Evolutionary conservation across 1,140 invertebrate species (phyloP), one percentile per base, ranked within the genome.

Genomic region (Pristionchus pacificus): DNA sequence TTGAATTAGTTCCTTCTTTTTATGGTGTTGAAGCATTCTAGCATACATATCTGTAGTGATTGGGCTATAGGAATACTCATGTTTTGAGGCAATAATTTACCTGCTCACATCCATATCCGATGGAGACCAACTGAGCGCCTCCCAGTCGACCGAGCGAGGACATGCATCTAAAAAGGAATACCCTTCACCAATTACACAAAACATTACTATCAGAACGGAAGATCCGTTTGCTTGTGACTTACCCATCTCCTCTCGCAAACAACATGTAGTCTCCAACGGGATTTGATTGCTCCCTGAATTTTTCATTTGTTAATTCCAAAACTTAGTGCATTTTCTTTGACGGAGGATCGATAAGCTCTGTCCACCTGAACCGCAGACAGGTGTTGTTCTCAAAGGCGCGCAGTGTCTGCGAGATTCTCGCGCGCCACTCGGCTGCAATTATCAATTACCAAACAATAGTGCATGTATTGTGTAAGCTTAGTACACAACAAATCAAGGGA

Each of bases 41-140:
- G n/a, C n/a, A n/a, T n/a, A n/a, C n/a, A n/a, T n/a, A n/a, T n/a
- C n/a, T n/a, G n/a, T n/a, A n/a, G n/a, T n/a, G n/a, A n/a, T n/a
- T n/a, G n/a, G n/a, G n/a, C n/a, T n/a, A n/a, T n/a, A n/a, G n/a
- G n/a, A n/a, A n/a, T n/a, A n/a, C n/a, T n/a, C n/a, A n/a, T n/a
- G n/a, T n/a, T n/a, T n/a, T n/a, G n/a, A n/a, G n/a, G n/a, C n/a
- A n/a, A n/a, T n/a, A n/a, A n/a, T n/a, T n/a, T n/a, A 81, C 78
- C 27, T 78, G 71, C 65, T 82, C 80, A 70, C 80, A 82, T 64
- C 80, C 80, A 68, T 81, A 83, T 25, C 80, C 80, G 59, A 82
- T 82, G 0, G 80, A 82, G 25, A 82, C 75, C 60, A 77, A 74
- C 62, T 82, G 80, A 2, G 71, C 49, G 1, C 81, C 80, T 32